Base-by-base conservation (phyloP, 1,140 invertebrate species). In the Caenorhabditis brenneri region DNA sequence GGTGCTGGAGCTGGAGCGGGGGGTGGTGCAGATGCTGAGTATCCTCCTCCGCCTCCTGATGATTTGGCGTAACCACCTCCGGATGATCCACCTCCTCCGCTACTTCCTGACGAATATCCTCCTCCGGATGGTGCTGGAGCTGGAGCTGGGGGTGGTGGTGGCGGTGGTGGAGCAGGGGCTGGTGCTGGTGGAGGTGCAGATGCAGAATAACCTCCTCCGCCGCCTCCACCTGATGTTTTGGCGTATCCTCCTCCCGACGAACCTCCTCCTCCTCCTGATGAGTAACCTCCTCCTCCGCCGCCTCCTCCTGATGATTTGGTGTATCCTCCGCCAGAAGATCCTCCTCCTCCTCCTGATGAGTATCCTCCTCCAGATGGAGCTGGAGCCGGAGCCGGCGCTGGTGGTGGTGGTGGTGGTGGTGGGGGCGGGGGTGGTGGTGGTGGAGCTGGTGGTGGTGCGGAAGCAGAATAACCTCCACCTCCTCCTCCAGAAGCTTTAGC, bases 41-140 rank as follows among this genome's bases (percentile, higher is more conserved):
- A 58, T 58, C 53, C 53, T 74, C 65, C 65, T 5, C 65, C 65
- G 42, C 58, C 58, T 31, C 58, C 58, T 2, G 58, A 60, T 31
- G 58, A 22, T 33, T 55, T 55, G 7, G 36, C 33, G n/a, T 74
- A 74, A n/a, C 53, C 48, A 16, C 58, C 65, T 74, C 65, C 65
- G 4, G 60, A 69, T 42, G 60, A 69, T 69, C 36, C 65, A 22
- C 65, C 65, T 74, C 65, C 65, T 33, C 65, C 65, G 2, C 65
- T 36, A 22, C 65, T 36, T 42, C 27, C 27, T 2, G 65, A 39
- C 39, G 65, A 33, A 42, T 39, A 74, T 74, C 65, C 65, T 39
- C 65, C 58, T 2, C 55, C 55, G 33, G 39, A 42, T 6, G 39
- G 39, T 42, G 39, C 39, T 42, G 39, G 12, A 42, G 39, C 22